A percentile compares a stretch with the other conserved stretches of the same genome.
Conservation (phyloP, 1,140 invertebrate genomes). For the Armadillidium nasatum region DNA sequence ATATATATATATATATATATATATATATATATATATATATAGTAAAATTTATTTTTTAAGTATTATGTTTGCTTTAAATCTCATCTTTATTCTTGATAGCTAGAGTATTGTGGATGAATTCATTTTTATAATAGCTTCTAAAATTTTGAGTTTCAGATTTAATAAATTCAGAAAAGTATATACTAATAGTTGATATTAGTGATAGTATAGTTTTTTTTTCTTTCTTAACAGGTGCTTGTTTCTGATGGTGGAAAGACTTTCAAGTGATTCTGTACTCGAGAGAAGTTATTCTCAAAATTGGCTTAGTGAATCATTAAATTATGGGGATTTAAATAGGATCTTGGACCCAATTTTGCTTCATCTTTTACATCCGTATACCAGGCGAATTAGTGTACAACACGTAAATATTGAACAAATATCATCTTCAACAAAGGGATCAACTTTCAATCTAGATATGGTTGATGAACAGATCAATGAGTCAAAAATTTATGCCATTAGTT, state of each 20-base stretch:
- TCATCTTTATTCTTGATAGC: too few species aligned
- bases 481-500: constrained; percentile 80
- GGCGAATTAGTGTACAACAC: constrained; percentile 77
- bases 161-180: too few species aligned
- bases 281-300: constrained; percentile 67
- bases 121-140: too few species aligned
- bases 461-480: constrained; percentile 49
- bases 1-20: too few species aligned
- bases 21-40: too few species aligned
- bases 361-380: constrained; percentile 73
- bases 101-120: too few species aligned
- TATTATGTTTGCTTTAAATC: too few species aligned
- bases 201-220: too few species aligned
- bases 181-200: too few species aligned
- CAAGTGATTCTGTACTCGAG: constrained; percentile 50
- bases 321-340: constrained; percentile 70
- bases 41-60: too few species aligned
- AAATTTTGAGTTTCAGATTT: too few species aligned
- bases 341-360: constrained; percentile 74
- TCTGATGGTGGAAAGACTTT: constrained; percentile 70
- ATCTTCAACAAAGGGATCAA: constrained; percentile 48
- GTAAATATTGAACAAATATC: constrained; percentile 70
- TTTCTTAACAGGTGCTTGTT: constrained; percentile 59
- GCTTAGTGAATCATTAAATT: constrained; percentile 66
- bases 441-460: neutral